Percentiles rank a stretch among this genome's conserved stretches.
phyloP scores from a whole-genome alignment of 2,113 vertebrate genomes.

The Arvicanthis niloticus region DNA sequence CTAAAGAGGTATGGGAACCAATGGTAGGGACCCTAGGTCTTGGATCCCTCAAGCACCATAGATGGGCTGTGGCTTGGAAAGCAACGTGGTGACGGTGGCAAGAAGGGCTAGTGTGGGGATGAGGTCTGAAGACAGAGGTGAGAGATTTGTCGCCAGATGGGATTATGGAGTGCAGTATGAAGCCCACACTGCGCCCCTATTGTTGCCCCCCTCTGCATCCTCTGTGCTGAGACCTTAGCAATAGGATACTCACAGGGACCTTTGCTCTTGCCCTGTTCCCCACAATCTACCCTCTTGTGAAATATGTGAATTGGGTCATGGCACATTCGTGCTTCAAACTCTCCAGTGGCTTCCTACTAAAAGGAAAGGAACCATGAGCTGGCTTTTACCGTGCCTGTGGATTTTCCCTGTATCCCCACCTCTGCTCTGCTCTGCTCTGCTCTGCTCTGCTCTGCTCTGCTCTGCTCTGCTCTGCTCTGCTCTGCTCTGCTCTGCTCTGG shows the following conservation, averaged over 20 bases:
- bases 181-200: neutral
- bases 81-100: neutral
- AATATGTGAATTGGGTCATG: conserved; percentile 29
- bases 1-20: neutral
- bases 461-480: too few relatives aligned
- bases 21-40: neutral
- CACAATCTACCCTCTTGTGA: neutral
- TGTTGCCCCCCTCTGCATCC: neutral
- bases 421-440: too few relatives aligned
- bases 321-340: conserved; percentile 18
- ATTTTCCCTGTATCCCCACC: too few relatives aligned
- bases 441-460: too few relatives aligned
- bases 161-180: neutral
- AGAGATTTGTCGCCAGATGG: conserved; percentile 14
- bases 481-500: neutral
- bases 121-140: conserved; percentile 9
- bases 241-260: neutral
- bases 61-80: neutral
- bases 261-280: neutral
- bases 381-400: neutral
- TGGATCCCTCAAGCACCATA: neutral
- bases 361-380: neutral
- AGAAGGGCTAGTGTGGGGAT: neutral
- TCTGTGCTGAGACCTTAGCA: neutral
- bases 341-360: neutral